Conservation (phyloP, 92 coral and sea anemone species). For the Parazoanthus swiftii region DNA sequence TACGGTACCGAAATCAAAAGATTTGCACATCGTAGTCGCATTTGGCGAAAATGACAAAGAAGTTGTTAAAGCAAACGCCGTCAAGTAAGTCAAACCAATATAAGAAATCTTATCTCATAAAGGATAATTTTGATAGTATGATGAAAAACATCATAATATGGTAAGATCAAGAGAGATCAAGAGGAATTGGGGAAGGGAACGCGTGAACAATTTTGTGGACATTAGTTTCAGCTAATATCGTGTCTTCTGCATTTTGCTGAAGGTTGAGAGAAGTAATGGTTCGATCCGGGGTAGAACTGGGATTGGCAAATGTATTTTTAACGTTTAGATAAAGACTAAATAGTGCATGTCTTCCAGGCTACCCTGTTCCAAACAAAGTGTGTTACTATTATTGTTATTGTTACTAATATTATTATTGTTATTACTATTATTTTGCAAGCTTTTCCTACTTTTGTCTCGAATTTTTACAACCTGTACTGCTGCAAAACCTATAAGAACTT, state of each 20-base stretch:
- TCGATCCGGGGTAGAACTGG: too few relatives aligned
- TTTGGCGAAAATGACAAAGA: conserved; percentile 55
- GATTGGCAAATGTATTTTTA: too few relatives aligned
- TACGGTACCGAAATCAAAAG: conserved; percentile 38
- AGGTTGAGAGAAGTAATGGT: too few relatives aligned
- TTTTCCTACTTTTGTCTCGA: too few relatives aligned
- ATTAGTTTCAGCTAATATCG: too few relatives aligned
- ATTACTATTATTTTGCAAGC: not conserved
- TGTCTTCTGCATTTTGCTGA: too few relatives aligned
- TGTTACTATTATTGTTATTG: not conserved
- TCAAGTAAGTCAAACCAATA: not conserved
- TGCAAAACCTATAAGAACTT: too few relatives aligned
- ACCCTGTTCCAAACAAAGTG: not conserved
- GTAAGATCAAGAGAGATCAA: not conserved
- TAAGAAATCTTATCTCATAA: not conserved
- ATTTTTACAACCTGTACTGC: too few relatives aligned
- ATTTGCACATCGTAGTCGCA: conserved; percentile 49
- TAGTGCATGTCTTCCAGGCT: not conserved
- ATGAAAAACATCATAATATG: too few relatives aligned
- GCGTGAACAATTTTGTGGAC: not conserved
- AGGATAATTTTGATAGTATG: too few relatives aligned
- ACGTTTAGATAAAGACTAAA: too few relatives aligned
- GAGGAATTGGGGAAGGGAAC: not conserved
- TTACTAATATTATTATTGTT: not conserved
- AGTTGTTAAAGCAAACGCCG: conserved; percentile 1